phyloP scores from a whole-genome alignment of 2,888 invertebrate genomes.

The Papilio elwesi region DNA sequence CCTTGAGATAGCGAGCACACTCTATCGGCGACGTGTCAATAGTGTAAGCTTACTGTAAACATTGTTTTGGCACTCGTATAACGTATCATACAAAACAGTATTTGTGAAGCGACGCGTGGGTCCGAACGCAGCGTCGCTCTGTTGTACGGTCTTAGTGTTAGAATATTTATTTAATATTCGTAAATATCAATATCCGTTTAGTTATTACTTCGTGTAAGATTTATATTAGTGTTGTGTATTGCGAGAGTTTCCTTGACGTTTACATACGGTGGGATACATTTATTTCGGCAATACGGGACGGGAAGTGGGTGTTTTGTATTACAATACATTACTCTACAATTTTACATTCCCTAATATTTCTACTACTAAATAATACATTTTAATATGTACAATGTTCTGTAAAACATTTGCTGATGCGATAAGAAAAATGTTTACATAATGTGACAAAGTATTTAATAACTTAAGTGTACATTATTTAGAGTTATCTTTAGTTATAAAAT shows the following conservation, averaged over 20 bases:
- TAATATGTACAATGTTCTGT: constrained; percentile 3
- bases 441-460: background rate
- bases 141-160: constrained; percentile 8
- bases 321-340: background rate
- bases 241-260: constrained; percentile 7
- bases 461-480: background rate
- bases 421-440: background rate
- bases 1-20: constrained; percentile 31
- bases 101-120: constrained; percentile 38
- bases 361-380: background rate
- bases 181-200: constrained; percentile 19
- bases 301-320: constrained; percentile 11
- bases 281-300: constrained; percentile 2
- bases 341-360: background rate
- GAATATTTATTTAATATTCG: constrained; percentile 17
- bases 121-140: constrained; percentile 22
- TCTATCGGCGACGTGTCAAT: constrained; percentile 44
- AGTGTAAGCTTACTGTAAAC: constrained; percentile 43
- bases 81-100: constrained; percentile 37
- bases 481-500: constrained; percentile 1
- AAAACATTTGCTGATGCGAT: background rate
- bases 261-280: constrained; percentile 10
- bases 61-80: constrained; percentile 36
- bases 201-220: constrained; percentile 3
- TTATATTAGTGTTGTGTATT: constrained; percentile 1